Conservation (phyloP, 1,140 invertebrate species). For the Heliconius nattereri region DNA sequence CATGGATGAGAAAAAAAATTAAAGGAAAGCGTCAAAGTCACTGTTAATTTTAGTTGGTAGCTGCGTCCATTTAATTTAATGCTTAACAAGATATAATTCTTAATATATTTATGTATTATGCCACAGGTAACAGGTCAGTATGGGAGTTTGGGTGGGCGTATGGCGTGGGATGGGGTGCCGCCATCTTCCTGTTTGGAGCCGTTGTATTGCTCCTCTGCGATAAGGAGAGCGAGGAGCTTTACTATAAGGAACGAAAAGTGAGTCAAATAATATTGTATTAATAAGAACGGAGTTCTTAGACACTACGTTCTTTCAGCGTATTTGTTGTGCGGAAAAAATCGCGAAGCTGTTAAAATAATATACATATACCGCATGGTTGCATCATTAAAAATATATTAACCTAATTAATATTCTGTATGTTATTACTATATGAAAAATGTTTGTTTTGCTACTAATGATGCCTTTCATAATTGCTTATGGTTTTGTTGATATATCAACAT, state of each 20-base stretch:
- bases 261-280: constrained; percentile 35
- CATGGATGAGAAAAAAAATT: background rate
- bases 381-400: background rate
- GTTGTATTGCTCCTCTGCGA: constrained; percentile 96
- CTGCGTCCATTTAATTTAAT: background rate
- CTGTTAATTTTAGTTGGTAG: too few relatives aligned
- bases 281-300: background rate
- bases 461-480: too few relatives aligned
- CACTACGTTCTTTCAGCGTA: background rate
- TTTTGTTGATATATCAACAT: too few relatives aligned
- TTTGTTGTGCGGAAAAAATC: background rate
- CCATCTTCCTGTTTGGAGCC: constrained; percentile 97
- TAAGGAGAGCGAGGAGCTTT: constrained; percentile 98
- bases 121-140: constrained; percentile 81
- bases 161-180: constrained; percentile 97
- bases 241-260: constrained; percentile 97
- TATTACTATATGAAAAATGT: background rate
- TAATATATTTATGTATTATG: background rate
- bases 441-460: background rate
- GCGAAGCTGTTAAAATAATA: background rate
- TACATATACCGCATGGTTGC: background rate
- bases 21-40: too few relatives aligned
- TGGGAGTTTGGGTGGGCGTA: constrained; percentile 99
- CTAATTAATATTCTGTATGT: too few relatives aligned
- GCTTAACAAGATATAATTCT: background rate